phyloP scores from a whole-genome alignment of 1,140 invertebrate species.

The Leguminivora glycinivorella region DNA sequence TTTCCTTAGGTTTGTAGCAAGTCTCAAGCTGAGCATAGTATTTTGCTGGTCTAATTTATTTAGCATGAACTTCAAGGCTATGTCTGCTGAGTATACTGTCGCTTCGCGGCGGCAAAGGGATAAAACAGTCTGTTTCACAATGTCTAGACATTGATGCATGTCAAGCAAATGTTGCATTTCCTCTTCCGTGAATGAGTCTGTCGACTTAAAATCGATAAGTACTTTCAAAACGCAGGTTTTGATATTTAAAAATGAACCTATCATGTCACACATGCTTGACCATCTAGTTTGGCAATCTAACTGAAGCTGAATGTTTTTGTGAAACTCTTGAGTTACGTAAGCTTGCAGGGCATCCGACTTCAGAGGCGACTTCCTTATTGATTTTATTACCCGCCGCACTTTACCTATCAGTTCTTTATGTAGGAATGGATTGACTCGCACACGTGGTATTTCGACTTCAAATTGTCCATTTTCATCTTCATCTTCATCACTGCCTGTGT shows the following conservation, averaged over 20 bases:
- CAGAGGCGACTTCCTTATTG: background rate
- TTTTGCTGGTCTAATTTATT: background rate
- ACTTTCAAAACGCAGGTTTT: background rate
- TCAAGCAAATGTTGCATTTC: background rate
- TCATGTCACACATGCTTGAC: background rate
- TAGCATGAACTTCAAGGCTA: background rate
- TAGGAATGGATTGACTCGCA: background rate
- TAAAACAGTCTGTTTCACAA: background rate
- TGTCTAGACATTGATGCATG: background rate
- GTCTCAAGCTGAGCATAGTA: background rate
- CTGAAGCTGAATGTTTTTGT: background rate
- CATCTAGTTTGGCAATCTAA: background rate
- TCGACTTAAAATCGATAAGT: background rate
- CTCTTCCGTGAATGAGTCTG: background rate
- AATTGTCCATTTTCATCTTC: background rate
- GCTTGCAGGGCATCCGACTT: background rate
- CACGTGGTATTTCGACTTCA: background rate
- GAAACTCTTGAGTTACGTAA: background rate
- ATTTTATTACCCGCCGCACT: background rate
- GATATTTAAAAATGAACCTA: background rate
- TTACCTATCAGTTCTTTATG: background rate
- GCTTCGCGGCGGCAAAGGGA: background rate
- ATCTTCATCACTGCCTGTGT: background rate
- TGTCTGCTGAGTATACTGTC: background rate
- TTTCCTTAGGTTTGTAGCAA: background rate